Base-by-base conservation (phyloP, 1,140 invertebrate species). In the Caerostris extrusa region DNA sequence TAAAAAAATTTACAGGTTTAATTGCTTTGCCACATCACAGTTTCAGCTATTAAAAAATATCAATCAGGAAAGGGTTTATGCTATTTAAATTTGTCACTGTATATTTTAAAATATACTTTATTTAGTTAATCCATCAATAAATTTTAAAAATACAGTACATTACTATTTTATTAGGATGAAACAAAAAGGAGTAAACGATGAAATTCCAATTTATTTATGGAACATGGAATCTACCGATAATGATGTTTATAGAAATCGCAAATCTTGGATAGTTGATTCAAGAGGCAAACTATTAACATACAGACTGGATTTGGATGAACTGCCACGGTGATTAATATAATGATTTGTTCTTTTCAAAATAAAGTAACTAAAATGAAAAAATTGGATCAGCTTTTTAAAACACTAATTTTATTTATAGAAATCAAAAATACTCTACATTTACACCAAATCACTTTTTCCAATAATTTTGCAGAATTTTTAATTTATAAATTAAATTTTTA, bases 201-300 rank as follows among this genome's bases (percentile, higher is more conserved):
- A 83, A 61, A 81, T 50, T 61, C 12, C 50, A 61, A 81, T 17
- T 86, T 92, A 86, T 71, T 69, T 92, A 56, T 95, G 95, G 95
- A 95, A 95, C 82, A 91, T 93, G 64, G 94, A 94, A 34, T 94
- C 67, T 61, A 89, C 61, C 4, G 95, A 93, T 91, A 57, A 69
- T 69, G 94, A 94, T 81, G 82, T 95, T 4, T 95, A 94, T 50
- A 94, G 69, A 60, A 93, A 95, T 91, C 77, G 95, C 5, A 94
- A 93, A 57, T 92, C 94, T 50, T 95, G 95, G 95, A 95, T 94
- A 34, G 56, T 34, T 58, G 61, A 93, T 19, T 53, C 14, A 53
- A 92, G 93, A 69, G 71, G 77, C 5, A 57, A 95, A 69, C 57
- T 8, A 7, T 19, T 95, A n/a, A 92, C 90, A 55, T 95, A 95